Base-by-base conservation (phyloP, 2,888 invertebrate genomes). In the Rotaria socialis region DNA sequence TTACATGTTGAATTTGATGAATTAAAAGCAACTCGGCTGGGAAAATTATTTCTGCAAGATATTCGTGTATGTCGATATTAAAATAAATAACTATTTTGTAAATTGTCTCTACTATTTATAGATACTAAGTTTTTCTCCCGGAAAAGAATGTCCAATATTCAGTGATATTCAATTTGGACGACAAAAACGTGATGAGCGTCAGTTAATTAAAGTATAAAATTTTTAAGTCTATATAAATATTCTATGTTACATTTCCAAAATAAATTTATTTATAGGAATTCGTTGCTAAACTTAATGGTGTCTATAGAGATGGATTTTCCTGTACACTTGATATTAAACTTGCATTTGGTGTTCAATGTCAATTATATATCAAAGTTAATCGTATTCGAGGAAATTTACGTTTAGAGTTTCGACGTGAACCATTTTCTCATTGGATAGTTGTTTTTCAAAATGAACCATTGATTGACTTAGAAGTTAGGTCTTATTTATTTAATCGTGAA, bases 261-360 rank as follows among this genome's bases (percentile, higher is more conserved):
- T 16, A 55, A 19, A 55, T 22, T 55, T 5, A 22, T 22, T 10
- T 52, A 8, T 11, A 88, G 87, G 85, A 85, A 47, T 27, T 88
- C 5, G 96, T 95, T 92, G 92, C 97, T 86, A 93, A 94, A 88
- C 92, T 96, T 88, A 95, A 96, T 90, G 91, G 97, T 87, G 94
- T 95, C 88, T 97, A 97, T 91, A 94, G 94, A 85, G 97, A 97
- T 87, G 96, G 96, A 90, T 97, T 97, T 92, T 94, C 95, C 89
- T 93, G 97, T 88, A 95, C 96, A 85, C 94, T 97, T 84, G 96
- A 96, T 92, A 96, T 96, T 16, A 94, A 95, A 90, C 94, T 96
- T 94, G 93, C 96, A 88, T 93, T 97, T 88, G 95, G 95, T 85
- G 96, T 95, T 91, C 95, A 95, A 87, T 96, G 96, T 52, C 95